These are phyloP conservation scores for Stichopus horrens DNA, from an alignment of 53 echinoderm and acorn worm genomes.

Conservation along the genomic window DNA sequence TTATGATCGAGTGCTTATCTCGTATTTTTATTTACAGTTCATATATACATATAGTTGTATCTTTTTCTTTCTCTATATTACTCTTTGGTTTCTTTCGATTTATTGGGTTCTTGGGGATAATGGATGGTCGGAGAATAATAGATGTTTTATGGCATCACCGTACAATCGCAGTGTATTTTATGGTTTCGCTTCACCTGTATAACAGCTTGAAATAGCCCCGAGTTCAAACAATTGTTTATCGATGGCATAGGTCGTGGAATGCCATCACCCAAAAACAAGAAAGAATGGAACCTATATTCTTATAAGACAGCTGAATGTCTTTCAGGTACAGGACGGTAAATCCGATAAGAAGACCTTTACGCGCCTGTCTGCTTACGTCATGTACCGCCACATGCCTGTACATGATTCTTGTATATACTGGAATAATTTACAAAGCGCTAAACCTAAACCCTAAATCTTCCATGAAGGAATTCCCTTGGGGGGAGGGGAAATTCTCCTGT, in stretches of 20 bases:
- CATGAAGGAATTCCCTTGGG: too few relatives aligned
- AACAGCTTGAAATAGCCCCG: neutral
- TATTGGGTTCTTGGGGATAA: constrained; percentile 11
- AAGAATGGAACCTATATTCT: too few relatives aligned
- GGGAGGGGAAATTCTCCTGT: too few relatives aligned
- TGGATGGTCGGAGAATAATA: neutral
- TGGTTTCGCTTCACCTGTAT: constrained; percentile 33
- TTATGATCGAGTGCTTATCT: constrained; percentile 19
- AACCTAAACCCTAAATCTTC: too few relatives aligned
- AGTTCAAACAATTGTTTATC: constrained; percentile 24
- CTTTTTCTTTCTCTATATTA: neutral
- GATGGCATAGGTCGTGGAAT: neutral
- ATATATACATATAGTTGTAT: neutral
- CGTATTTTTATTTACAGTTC: neutral
- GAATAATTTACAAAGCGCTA: too few relatives aligned
- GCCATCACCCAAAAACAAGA: neutral
- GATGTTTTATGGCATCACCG: constrained; percentile 2
- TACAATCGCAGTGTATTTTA: constrained; percentile 25
- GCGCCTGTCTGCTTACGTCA: too few relatives aligned
- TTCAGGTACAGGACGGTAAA: too few relatives aligned
- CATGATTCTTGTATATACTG: too few relatives aligned
- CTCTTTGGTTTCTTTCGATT: neutral
- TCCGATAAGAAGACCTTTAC: too few relatives aligned
- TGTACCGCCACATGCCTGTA: too few relatives aligned
- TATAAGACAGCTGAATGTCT: too few relatives aligned